These are phyloP conservation scores for Drepanosiphum platanoidis DNA, from an alignment of 2,888 invertebrate genomes.

Conservation along the genomic window DNA sequence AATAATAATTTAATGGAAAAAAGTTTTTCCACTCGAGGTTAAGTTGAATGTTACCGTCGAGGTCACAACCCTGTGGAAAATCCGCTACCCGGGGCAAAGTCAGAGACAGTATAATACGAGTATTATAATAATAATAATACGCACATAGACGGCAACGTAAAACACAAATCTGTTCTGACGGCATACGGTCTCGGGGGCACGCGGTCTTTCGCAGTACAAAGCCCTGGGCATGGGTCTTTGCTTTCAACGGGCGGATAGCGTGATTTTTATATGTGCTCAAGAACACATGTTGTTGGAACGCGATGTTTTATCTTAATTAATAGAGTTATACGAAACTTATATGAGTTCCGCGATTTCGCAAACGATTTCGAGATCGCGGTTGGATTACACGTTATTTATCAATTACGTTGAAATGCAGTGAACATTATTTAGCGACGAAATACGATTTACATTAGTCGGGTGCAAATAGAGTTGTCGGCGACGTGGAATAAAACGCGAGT, in stretches of 20 bases:
- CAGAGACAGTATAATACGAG: not conserved
- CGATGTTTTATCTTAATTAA: not conserved
- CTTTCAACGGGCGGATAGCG: not conserved
- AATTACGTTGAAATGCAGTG: no score
- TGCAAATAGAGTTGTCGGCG: no score
- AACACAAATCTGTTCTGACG: not conserved
- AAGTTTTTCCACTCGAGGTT: not conserved
- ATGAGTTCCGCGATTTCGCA: no score
- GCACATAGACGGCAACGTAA: not conserved
- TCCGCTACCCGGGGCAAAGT: not conserved
- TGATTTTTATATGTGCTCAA: not conserved
- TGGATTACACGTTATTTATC: no score
- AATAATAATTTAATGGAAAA: not conserved
- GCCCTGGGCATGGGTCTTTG: not conserved
- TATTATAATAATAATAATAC: not conserved
- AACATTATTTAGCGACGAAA: no score
- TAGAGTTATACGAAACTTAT: no score
- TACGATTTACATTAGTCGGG: no score
- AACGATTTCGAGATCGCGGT: no score
- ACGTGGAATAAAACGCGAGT: no score
- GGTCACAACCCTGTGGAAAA: not conserved
- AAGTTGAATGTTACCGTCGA: no score
- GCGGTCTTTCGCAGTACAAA: not conserved
- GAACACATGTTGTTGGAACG: no score
- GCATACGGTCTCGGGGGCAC: not conserved